Conservation (phyloP, 2,888 invertebrate genomes). For the Candidula unifasciata region DNA sequence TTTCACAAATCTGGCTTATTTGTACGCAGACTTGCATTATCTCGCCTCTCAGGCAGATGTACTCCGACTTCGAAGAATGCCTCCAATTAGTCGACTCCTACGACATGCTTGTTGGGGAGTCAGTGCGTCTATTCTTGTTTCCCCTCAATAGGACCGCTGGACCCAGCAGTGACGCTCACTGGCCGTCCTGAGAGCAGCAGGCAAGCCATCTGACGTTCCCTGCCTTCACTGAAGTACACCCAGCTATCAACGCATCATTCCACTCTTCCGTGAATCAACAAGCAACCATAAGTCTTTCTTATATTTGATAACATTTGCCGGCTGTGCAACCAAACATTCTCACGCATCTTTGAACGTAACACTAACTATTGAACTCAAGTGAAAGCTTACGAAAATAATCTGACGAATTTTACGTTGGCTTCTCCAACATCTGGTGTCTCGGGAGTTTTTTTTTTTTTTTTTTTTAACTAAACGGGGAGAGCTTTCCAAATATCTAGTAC, state of each 20-base stretch:
- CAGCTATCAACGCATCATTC: background rate
- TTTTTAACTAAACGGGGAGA: too few species aligned
- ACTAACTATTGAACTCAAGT: background rate
- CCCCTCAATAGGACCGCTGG: too few species aligned
- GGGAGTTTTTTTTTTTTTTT: background rate
- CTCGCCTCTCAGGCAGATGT: too few species aligned
- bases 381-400: conserved; percentile 27
- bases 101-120: too few species aligned
- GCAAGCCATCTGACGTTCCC: background rate
- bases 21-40: too few species aligned
- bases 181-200: background rate
- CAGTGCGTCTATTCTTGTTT: too few species aligned
- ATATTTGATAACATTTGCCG: background rate
- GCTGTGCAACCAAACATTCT: conserved; percentile 11
- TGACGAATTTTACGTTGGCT: background rate
- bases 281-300: background rate
- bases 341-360: background rate
- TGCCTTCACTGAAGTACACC: background rate
- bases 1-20: too few species aligned
- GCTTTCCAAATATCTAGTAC: too few species aligned
- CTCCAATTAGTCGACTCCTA: too few species aligned
- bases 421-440: background rate
- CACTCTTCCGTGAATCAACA: background rate
- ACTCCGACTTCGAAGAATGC: too few species aligned
- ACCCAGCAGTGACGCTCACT: too few species aligned